Conservation (phyloP, 2,113 vertebrate species). For the Hemiscyllium ocellatum region DNA sequence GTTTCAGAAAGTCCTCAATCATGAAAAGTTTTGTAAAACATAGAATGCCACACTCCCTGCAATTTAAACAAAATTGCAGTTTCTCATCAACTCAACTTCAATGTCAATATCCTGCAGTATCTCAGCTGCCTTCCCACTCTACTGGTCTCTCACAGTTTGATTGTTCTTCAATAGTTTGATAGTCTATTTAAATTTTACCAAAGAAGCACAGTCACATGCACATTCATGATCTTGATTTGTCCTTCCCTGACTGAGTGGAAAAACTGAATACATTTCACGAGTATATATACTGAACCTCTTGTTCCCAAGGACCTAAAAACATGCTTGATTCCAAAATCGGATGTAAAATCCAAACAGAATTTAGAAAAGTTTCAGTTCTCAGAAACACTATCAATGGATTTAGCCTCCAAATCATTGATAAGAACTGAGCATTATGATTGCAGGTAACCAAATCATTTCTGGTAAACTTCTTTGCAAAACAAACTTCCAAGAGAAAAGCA, state of each 20-base stretch:
- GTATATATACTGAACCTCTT: not conserved
- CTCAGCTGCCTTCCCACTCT: not conserved
- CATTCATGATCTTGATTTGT: not conserved
- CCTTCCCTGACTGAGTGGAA: not conserved
- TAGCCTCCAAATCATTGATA: not conserved
- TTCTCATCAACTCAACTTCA: not conserved
- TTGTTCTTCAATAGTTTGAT: not conserved
- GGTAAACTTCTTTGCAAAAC: not conserved
- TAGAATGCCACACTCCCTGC: not conserved
- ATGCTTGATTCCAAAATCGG: not conserved
- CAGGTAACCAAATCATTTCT: not conserved
- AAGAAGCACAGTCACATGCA: not conserved
- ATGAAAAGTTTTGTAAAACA: not conserved
- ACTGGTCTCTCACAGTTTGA: not conserved
- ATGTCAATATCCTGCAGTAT: not conserved
- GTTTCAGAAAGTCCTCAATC: not conserved
- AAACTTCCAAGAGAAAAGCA: not conserved
- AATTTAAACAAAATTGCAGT: not conserved
- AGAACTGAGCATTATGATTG: not conserved
- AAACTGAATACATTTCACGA: not conserved
- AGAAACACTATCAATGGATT: not conserved
- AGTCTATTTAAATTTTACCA: not conserved
- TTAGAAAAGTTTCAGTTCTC: not conserved
- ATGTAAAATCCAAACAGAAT: not conserved
- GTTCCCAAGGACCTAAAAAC: not conserved